Evolutionary conservation across 2,797 vertebrate genomes (phyloP).

Genomic region (Ctenopoma multispine): DNA sequence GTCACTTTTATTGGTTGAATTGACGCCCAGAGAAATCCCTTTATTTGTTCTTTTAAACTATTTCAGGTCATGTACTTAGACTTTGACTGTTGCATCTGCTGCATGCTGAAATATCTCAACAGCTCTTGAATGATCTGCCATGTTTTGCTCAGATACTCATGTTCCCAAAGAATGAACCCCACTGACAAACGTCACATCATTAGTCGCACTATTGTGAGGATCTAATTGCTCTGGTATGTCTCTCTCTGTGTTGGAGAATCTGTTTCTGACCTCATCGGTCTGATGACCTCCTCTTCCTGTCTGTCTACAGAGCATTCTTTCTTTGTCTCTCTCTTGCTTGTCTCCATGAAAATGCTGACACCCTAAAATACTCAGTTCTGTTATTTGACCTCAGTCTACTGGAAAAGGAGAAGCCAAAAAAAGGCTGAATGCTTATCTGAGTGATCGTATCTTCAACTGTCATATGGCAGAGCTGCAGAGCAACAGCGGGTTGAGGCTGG

Average conservation of each 20-base stretch:
- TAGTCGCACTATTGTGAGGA: too few species aligned
- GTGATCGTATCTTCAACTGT: too few species aligned
- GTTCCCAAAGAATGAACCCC: too few species aligned
- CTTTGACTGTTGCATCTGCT: too few species aligned
- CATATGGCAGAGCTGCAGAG: neutral
- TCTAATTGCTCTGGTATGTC: neutral
- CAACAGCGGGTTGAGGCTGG: neutral
- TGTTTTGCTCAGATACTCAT: too few species aligned
- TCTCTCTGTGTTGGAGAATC: neutral
- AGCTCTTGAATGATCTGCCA: too few species aligned
- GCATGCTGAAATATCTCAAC: too few species aligned
- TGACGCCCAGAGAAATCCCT: too few species aligned
- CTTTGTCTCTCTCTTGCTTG: neutral
- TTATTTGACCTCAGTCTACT: neutral
- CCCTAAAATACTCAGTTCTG: neutral
- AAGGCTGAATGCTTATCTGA: neutral
- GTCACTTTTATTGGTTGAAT: too few species aligned
- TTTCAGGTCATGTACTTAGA: too few species aligned
- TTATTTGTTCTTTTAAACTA: too few species aligned
- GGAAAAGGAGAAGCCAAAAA: neutral
- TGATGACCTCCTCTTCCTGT: constrained; percentile 6
- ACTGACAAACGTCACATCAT: too few species aligned
- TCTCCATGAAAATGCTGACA: neutral
- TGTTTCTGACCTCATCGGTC: neutral
- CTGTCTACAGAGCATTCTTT: constrained; percentile 16